Evolutionary conservation across 2,113 vertebrate genomes (phyloP).

Genomic region (Terrapene triunguis): DNA sequence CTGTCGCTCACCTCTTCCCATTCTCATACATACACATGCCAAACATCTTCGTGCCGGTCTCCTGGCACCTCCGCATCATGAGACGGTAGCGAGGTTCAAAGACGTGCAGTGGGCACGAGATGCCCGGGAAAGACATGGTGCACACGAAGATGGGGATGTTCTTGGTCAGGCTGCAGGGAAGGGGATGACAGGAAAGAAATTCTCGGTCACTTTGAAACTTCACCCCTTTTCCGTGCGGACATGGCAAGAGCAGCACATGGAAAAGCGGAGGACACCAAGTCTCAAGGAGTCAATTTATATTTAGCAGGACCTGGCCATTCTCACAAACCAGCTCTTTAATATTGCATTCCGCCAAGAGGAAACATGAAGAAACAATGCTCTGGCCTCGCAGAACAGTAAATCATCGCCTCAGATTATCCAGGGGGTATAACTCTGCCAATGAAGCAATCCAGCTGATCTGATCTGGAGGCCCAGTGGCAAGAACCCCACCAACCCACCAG

Average conservation of each 20-base stretch:
- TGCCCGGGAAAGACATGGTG: conserved; percentile 89
- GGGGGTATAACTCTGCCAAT: background rate
- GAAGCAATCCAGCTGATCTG: background rate
- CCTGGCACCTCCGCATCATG: conserved; percentile 93
- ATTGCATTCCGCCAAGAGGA: background rate
- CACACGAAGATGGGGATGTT: conserved; percentile 93
- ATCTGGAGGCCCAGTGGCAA: background rate
- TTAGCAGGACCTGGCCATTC: background rate
- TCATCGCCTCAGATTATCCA: background rate
- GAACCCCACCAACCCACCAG: background rate
- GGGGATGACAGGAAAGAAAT: background rate
- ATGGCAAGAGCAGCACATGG: background rate
- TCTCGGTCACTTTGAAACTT: background rate
- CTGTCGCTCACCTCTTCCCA: conserved; percentile 86
- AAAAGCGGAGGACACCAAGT: background rate
- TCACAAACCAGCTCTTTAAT: fast-evolving
- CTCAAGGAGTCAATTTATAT: background rate
- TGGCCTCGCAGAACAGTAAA: fast-evolving
- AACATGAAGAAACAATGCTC: background rate
- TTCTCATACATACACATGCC: conserved; percentile 92
- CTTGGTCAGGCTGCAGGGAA: conserved; percentile 82
- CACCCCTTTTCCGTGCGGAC: background rate
- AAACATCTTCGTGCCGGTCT: conserved; percentile 91
- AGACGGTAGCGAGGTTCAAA: conserved; percentile 93
- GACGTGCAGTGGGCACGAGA: conserved; percentile 89